Percentiles rank a stretch among this genome's conserved stretches.
phyloP scores from a whole-genome alignment of 23 tunicate genomes.

The Diplosoma virens region DNA sequence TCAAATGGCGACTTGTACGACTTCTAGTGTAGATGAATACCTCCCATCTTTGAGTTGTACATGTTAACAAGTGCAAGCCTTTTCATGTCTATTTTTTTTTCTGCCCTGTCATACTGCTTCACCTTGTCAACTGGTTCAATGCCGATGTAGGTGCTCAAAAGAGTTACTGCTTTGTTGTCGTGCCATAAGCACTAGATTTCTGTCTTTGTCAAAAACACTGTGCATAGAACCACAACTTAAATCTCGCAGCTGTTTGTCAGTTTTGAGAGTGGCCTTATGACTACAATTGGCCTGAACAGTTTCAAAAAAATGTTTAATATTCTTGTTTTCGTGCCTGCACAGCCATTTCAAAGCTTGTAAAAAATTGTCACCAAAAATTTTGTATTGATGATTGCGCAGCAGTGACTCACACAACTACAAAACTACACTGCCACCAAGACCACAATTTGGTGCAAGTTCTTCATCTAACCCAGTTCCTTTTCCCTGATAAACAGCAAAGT shows the following conservation, averaged over 20 bases:
- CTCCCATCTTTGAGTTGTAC: constrained; percentile 4
- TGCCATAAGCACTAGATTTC: background rate
- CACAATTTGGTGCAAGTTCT: background rate
- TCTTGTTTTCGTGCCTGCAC: background rate
- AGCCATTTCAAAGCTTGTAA: constrained; percentile 8
- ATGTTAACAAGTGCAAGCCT: background rate
- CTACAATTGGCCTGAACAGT: background rate
- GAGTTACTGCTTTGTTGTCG: constrained; percentile 19
- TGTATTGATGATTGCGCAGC: background rate
- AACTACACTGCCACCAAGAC: background rate
- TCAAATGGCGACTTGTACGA: too few species aligned
- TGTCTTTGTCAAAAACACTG: constrained; percentile 3
- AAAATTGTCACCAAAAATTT: constrained; percentile 7
- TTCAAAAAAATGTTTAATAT: background rate
- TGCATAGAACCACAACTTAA: background rate
- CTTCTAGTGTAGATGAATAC: background rate
- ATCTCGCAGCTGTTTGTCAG: background rate
- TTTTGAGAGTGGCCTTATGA: constrained; percentile 9
- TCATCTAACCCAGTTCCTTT: background rate
- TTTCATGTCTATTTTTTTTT: background rate
- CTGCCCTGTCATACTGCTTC: background rate
- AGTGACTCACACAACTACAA: background rate
- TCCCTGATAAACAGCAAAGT: background rate
- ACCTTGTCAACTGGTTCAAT: background rate
- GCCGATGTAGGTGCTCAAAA: background rate